Evolutionary conservation across 2,797 vertebrate genomes (phyloP).

Genomic region (Megalops cyprinoides): DNA sequence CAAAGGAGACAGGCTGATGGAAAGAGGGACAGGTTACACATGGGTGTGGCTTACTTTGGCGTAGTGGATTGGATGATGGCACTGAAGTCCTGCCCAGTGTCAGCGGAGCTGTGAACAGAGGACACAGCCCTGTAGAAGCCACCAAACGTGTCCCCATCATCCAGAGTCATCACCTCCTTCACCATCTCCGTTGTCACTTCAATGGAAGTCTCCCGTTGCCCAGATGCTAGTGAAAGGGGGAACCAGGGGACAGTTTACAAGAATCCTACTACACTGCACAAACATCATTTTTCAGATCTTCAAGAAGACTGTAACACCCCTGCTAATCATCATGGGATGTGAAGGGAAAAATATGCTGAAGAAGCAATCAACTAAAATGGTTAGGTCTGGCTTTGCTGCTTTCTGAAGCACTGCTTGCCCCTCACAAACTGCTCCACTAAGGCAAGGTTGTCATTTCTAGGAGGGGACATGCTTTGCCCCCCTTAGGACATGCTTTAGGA

Average conservation of each 20-base stretch:
- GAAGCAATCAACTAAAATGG: too few species aligned
- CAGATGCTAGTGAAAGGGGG: constrained; percentile 51
- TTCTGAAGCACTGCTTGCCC: neutral
- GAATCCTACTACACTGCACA: neutral
- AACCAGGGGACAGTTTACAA: neutral
- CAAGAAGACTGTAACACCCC: too few species aligned
- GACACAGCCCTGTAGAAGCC: constrained; percentile 73
- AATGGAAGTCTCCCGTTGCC: constrained; percentile 66
- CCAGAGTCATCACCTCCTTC: constrained; percentile 80
- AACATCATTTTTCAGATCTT: too few species aligned
- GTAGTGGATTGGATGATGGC: constrained; percentile 60
- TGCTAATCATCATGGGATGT: too few species aligned
- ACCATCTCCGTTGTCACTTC: constrained; percentile 76
- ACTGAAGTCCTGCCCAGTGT: constrained; percentile 72
- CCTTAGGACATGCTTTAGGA: too few species aligned
- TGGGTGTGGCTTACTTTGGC: constrained; percentile 66
- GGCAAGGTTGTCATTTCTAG: neutral
- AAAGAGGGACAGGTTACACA: too few species aligned
- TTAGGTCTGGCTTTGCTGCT: neutral
- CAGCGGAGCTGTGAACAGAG: constrained; percentile 49
- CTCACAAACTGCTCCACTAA: too few species aligned
- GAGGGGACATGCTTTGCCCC: too few species aligned
- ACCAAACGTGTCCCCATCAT: constrained; percentile 76
- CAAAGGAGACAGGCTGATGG: too few species aligned
- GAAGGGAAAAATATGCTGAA: too few species aligned